A percentile compares a stretch with the other conserved stretches of the same genome.
phyloP scores from a whole-genome alignment of 1,140 invertebrate genomes.

The Oryctes rhinoceros region DNA sequence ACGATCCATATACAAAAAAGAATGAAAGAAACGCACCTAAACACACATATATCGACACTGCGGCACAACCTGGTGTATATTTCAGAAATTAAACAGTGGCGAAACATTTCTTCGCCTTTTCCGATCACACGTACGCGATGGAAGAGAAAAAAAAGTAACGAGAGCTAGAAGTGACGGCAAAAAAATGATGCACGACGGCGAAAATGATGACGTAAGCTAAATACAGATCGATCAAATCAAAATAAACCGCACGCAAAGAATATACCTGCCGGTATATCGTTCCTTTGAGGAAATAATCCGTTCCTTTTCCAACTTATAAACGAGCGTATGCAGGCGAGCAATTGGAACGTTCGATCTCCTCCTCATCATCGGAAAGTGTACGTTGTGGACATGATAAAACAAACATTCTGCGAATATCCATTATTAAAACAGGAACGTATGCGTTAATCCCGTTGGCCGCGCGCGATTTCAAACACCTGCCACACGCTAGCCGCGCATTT shows the following conservation, averaged over 20 bases:
- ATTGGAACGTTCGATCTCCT: not conserved
- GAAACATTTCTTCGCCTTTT: not conserved
- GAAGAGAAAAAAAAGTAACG: not conserved
- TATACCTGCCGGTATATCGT: not conserved
- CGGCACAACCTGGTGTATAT: not conserved
- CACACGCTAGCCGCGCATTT: not conserved
- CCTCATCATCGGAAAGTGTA: not conserved
- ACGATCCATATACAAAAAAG: not conserved
- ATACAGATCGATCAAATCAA: not conserved
- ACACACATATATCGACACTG: not conserved
- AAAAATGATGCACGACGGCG: not conserved
- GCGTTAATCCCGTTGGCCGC: not conserved
- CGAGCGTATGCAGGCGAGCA: not conserved
- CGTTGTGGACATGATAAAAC: not conserved
- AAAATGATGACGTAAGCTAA: not conserved
- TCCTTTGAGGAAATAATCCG: not conserved
- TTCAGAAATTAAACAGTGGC: conserved; percentile 1
- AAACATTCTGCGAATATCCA: not conserved
- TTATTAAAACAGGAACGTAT: not conserved
- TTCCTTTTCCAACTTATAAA: not conserved
- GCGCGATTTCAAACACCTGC: conserved; percentile 12
- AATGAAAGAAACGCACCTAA: not conserved
- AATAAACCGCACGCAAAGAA: not conserved
- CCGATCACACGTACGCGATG: not conserved
- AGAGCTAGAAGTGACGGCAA: not conserved